Base-by-base conservation (phyloP, 2,888 invertebrate species). In the Apantesis nais region DNA sequence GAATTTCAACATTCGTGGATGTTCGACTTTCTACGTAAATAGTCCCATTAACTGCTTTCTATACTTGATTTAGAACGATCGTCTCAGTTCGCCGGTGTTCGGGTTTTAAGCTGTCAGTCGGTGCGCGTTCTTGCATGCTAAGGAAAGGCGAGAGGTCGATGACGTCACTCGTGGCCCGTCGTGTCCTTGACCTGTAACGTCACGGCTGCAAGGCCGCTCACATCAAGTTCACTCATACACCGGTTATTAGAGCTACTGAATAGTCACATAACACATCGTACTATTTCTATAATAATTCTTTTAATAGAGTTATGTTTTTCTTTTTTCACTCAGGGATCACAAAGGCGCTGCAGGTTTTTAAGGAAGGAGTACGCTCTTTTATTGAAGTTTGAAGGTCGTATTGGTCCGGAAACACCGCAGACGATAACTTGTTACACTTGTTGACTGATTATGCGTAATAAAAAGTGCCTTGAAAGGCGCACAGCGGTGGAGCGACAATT, bases 101-200 rank as follows among this genome's bases (percentile, higher is more conserved):
- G 31, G 11, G 25, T 52, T n/a, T n/a, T 52, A 52, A 52, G 2
- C n/a, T 39, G n/a, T 31, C 58, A 29, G 62, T 55, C 58, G 58
- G 29, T n/a, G 65, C 60, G 62, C 74, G 62, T 29, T 52, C 64
- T 62, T 71, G 82, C 82, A 72, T 74, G 71, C 71, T 62, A 64
- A 70, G 62, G 68, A 71, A 76, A 71, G 70, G 74, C 72, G 70
- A 67, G 68, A 39, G 73, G 68, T 37, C 25, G 65, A 25, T 76
- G 76, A 73, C 76, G 77, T 74, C 73, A 74, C 66, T 69, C 55
- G 72, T 61, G 60, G 60, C 39, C 58, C 64, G 74, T 39, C 58
- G 75, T 71, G 83, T 71, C 78, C 79, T 81, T 77, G 81, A 81
- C 75, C 85, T 77, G 75, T 77, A 77, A 80, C 83, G 77, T 79